Evolutionary conservation across 2,888 invertebrate species (phyloP), one percentile per base, ranked within the genome.

Genomic region (Didymodactylos carnosus): DNA sequence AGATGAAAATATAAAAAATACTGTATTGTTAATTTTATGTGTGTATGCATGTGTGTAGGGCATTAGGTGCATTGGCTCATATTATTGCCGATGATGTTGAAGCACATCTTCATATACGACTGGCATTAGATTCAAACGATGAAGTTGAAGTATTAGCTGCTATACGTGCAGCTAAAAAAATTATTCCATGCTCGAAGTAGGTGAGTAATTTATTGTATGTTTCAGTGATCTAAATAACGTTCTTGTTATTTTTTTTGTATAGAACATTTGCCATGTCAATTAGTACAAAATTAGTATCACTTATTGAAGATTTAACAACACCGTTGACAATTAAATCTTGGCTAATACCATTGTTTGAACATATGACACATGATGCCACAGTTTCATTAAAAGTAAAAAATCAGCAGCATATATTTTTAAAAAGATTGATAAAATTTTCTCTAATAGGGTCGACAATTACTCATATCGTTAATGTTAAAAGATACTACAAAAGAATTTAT

Each of bases 131-230:
- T 82, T 94, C 95, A 62, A 91, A 92, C 83, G 93, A 97, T 82
- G 89, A 90, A 77, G 92, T 93, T 0, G 97, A 97, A 85, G 92
- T 95, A 40, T 91, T 93, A 82, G 94, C 94, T 69, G 94, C 95
- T 16, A 92, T 95, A 77, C 91, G 90, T 86, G 94, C 94, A 40
- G 92, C 94, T 69, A 89, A 90, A 75, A 90, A 91, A 84, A 95
- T 95, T 87, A 92, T 94, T 39, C 91, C 91, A 19, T 91, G 92
- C 82, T 95, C 94, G 0, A 91, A 90, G 90, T 90, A 85, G 83
- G 85, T 80, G 49, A 70, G 46, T 35, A 46, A 40, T 41, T 16
- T 14, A 8, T 23, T 40, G 43, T 49, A 70, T 71, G 23, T 73
- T 25, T 29, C 14, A 73, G 23, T 62, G 40, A 5, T 23, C 14